Base-by-base conservation (phyloP, 1,140 invertebrate species). In the Drosophila dunni region DNA sequence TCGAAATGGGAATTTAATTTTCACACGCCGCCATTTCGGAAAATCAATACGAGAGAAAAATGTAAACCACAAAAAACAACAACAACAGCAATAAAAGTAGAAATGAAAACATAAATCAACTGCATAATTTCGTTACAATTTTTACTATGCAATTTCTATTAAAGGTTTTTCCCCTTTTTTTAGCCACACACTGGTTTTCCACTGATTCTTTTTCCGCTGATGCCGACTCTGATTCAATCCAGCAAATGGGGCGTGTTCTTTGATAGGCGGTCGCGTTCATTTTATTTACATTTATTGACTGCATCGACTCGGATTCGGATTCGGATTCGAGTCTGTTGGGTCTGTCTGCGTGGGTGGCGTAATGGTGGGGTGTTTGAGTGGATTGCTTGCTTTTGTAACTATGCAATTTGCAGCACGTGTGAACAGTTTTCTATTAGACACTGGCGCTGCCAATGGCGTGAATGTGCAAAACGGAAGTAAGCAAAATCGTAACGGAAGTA, bases 1-100 rank as follows among this genome's bases (percentile, higher is more conserved):
- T 78, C 48, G 45, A 80, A 88, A 84, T 70, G 73, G 71, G 79
- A 88, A 88, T 88, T 88, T 88, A 86, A 86, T 86, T 86, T 88
- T 82, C 82, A 88, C 83, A 82, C 83, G 78, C 81, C 57, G 80
- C 51, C 63, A 56, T 78, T 75, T 61, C 51, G 48, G 10, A 36
- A 61, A 75, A 85, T 85, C 83, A 75, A 85, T 88, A 81, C 51
- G 64, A 8, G 40, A 34, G 17, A 24, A 38, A 36, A 71, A 45
- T 20, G 61, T 40, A 56, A 45, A 70, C 15, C 51, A 46, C 61
- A 63, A 38, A 44, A 61, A 44, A 3, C 9, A n/a, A 65, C 13
- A 44, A 46, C 48, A 62, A 40, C 44, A 64, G 42, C 61, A 45
- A 45, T 42, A 53, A 36, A 24, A 42, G 44, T 15, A 53, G 34